Base-by-base conservation (phyloP, 2,888 invertebrate species). In the Andrena praecox region DNA sequence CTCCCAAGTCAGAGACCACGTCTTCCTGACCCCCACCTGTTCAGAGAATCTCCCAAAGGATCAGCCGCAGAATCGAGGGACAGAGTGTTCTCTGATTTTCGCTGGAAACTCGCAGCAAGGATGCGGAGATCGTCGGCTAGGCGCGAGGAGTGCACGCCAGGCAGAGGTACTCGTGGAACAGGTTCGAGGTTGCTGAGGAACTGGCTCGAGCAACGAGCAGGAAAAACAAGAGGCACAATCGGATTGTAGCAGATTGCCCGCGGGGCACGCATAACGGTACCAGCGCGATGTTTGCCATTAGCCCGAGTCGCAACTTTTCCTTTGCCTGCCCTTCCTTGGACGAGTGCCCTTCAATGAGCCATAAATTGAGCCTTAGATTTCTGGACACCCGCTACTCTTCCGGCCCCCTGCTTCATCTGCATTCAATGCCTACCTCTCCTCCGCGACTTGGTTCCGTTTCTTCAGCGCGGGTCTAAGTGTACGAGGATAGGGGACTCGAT, bases 141-240 rank as follows among this genome's bases (percentile, higher is more conserved):
- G 75, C 71, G 54, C 59, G 52, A 35, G 81, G 42, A 7, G 60
- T 16, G 76, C 63, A 69, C 66, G 67, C 71, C 42, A 33, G 86
- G 87, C 86, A 88, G 85, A 89, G 74, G 89, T 80, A 84, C 87
- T 85, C 86, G 87, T 81, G 88, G 78, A 93, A 93, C 93, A 93
- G 93, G 93, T 93, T 93, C 91, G 92, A 90, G 88, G 91, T 88
- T 90, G 91, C 87, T 85, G 84, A 86, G 86, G 90, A 90, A 89
- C 91, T 87, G 87, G 89, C 90, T 56, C 89, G 86, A 87, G 88
- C 91, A 86, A 86, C 90, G 86, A 89, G 89, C 84, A 90, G 89
- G 91, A 93, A 91, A 92, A 92, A 92, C 91, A 91, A 92, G 92
- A 93, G 91, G 92, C 91, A 92, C 92, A 93, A 91, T 89, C 89